Conservation (phyloP, 2,113 vertebrate species). For the Zosterops pallidus region DNA sequence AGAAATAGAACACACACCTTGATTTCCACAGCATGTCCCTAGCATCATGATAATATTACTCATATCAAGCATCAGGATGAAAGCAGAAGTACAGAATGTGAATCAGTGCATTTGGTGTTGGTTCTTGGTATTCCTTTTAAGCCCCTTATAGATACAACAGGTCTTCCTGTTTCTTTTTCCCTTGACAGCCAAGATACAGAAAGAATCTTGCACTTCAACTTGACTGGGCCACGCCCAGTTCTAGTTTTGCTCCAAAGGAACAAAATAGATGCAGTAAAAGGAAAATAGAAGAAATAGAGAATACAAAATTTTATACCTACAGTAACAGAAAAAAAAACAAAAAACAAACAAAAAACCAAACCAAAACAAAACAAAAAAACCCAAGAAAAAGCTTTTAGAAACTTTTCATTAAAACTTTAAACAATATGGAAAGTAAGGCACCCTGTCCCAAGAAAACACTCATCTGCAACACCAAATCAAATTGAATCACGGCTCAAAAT, state of each 20-base stretch:
- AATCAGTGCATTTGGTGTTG: background rate
- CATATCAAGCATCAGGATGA: conserved; percentile 27
- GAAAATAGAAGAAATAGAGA: background rate
- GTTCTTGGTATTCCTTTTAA: background rate
- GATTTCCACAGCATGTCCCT: background rate
- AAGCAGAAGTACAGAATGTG: conserved; percentile 12
- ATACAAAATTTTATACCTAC: background rate
- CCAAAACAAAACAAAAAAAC: background rate
- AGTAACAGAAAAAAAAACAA: background rate
- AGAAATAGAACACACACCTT: conserved; percentile 45
- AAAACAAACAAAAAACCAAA: background rate
- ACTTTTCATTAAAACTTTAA: background rate
- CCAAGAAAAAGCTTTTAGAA: background rate
- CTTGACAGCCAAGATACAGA: background rate
- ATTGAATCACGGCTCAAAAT: background rate
- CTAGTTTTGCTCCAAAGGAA: background rate
- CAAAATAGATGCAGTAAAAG: background rate
- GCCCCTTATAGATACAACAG: background rate
- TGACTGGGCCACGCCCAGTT: background rate
- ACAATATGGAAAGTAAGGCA: background rate
- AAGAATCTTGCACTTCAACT: background rate
- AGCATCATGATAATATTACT: conserved; percentile 1
- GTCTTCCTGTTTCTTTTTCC: background rate
- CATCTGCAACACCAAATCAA: background rate
- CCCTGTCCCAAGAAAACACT: background rate